Evolutionary conservation across 2,113 vertebrate species (phyloP), one percentile per base, ranked within the genome.

Genomic region (Hiodon alosoides): DNA sequence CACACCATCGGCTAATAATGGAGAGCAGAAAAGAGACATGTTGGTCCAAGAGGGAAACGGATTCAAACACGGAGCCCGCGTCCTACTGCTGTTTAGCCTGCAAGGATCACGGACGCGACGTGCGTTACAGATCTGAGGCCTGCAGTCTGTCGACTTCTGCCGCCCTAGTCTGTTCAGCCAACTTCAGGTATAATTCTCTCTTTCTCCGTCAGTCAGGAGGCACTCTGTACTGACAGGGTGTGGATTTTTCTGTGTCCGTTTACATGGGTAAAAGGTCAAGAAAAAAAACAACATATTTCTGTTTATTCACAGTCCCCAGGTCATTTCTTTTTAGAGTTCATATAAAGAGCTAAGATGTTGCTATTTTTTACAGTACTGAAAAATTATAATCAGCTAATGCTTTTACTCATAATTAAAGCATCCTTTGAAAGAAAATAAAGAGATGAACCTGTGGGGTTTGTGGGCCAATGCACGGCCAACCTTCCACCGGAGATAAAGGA

Each of bases 71-170:
- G 1, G 93, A 93, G 3, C 51, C 90, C 0, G 78, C 85, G 31
- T 73, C 82, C 0, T 93, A 85, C 84, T 89, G 90, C 83, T 96
- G 94, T 78, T 82, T 93, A 0, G 78, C 91, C 0, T 95, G 93
- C 16, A 91, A 92, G 0, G 87, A 79, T 77, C 87, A 75, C 6
- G 78, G 72, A 0, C 86, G 86, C 74, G 82, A 83, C 0, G 69
- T 90, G 65, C 87, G 90, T 65, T 92, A 90, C 84, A 90, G 90
- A 47, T 75, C 91, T 17, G 97, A 97, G 86, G 84, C 91, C 67
- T 91, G 96, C 52, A 99, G 97, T 73, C 81, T 98, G 79, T 98
- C 96, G 2, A 91, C 93, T 54, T 94, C 95, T 0, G 93, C 95
- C 0, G 93, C 91, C 72, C 69, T 87, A 51, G 88, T 89, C 72